These are phyloP conservation scores for Apantesis nais DNA, from an alignment of 2,888 invertebrate species.

Conservation along the genomic window DNA sequence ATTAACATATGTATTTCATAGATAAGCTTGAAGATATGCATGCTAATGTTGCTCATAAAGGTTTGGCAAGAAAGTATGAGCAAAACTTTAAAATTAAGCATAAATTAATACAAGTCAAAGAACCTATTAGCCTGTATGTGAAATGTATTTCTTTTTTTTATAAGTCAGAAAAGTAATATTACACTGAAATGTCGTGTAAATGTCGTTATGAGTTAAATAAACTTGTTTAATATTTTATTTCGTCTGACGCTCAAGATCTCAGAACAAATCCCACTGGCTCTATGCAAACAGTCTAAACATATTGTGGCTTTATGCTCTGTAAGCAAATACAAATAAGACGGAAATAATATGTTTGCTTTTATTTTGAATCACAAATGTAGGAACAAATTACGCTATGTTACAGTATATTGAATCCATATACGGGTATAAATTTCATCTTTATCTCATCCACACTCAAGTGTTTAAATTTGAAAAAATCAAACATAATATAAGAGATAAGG, in stretches of 20 bases:
- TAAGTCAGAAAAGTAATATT: conserved; percentile 34
- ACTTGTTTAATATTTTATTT: conserved; percentile 55
- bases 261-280: conserved; percentile 42
- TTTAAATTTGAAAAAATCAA: background rate
- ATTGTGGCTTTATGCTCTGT: conserved; percentile 17
- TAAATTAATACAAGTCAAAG: background rate
- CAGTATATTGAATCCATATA: background rate
- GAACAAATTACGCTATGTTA: background rate
- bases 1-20: background rate
- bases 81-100: background rate
- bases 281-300: conserved; percentile 38
- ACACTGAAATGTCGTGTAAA: conserved; percentile 23
- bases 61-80: background rate
- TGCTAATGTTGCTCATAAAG: background rate
- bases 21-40: background rate
- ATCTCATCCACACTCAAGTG: background rate
- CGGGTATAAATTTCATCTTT: background rate
- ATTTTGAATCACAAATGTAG: conserved; percentile 1
- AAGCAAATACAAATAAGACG: conserved; percentile 13
- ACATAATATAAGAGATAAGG: background rate
- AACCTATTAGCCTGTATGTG: background rate
- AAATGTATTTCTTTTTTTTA: conserved; percentile 29
- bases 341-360: background rate
- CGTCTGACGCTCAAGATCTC: conserved; percentile 45
- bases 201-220: conserved; percentile 44